A percentile compares a stretch with the other conserved stretches of the same genome.
Conservation (phyloP, 2,797 vertebrate genomes). For the Sparidentex hasta region DNA sequence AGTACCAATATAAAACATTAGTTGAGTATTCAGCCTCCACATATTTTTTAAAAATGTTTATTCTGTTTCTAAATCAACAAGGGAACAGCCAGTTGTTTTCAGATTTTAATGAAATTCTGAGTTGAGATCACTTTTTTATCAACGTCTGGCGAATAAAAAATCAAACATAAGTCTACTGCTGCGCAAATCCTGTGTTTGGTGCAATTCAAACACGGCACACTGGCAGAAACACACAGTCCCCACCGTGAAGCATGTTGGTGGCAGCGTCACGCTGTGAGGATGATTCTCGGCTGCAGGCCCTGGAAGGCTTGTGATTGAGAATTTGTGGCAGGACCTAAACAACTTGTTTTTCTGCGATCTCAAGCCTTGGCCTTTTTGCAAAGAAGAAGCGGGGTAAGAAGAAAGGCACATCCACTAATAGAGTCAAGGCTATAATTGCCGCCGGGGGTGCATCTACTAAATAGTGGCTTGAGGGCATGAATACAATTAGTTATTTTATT, state of each 20-base stretch:
- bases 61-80: not conserved
- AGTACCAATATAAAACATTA: not conserved
- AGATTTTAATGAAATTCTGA: not conserved
- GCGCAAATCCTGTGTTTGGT: slow-evolving; percentile 2
- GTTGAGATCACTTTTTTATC: not conserved
- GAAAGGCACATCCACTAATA: too few relatives aligned
- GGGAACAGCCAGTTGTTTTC: not conserved
- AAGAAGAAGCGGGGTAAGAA: not conserved
- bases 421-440: slow-evolving; percentile 5
- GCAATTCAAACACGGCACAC: not conserved
- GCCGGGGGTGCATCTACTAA: slow-evolving; percentile 1
- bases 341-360: slow-evolving; percentile 12
- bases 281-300: slow-evolving; percentile 35
- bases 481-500: slow-evolving; percentile 4
- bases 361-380: slow-evolving; percentile 4
- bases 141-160: not conserved
- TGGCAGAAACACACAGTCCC: slow-evolving; percentile 23
- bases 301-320: slow-evolving; percentile 17
- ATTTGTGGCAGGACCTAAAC: slow-evolving; percentile 20
- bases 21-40: not conserved
- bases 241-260: slow-evolving; percentile 1
- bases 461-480: slow-evolving; percentile 10
- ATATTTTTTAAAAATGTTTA: not conserved
- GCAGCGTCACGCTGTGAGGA: slow-evolving; percentile 31
- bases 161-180: not conserved